Percentiles rank a stretch among this genome's conserved stretches.
phyloP scores from a whole-genome alignment of 2,797 vertebrate species.

The Cirrhinus molitorella region DNA sequence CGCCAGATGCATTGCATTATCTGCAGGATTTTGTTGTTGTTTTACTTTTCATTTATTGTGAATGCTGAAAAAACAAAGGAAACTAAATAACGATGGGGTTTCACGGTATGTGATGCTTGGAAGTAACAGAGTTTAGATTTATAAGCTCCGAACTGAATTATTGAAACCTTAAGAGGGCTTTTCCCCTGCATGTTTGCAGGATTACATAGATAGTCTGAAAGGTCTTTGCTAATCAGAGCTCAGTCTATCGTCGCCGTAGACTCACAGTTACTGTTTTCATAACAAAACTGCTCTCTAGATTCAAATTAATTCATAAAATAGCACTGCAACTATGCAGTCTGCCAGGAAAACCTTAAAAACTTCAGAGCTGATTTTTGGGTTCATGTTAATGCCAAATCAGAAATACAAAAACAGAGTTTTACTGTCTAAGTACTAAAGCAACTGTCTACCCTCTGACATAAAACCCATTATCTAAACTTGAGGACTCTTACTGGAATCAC shows the following conservation, averaged over 20 bases:
- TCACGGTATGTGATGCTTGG: not conserved
- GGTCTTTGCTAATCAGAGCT: not conserved
- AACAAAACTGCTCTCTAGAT: not conserved
- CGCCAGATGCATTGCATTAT: not conserved
- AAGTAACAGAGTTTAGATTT: not conserved
- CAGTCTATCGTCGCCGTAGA: not conserved
- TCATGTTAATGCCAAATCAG: not conserved
- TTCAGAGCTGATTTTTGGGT: not conserved
- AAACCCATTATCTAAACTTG: constrained; percentile 50
- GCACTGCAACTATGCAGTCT: not conserved
- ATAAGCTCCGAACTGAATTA: not conserved
- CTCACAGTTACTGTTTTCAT: not conserved
- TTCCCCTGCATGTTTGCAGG: constrained; percentile 7
- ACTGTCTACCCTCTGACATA: constrained; percentile 19
- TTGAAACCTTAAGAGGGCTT: not conserved
- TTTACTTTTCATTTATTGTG: constrained; percentile 5
- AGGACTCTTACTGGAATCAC: constrained; percentile 50
- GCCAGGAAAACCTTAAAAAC: not conserved
- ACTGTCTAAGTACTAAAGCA: not conserved
- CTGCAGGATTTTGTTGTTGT: not conserved
- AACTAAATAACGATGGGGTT: constrained; percentile 1
- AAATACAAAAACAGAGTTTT: not conserved
- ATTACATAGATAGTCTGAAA: not conserved
- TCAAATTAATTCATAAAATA: not conserved
- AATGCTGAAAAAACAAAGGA: not conserved